These are phyloP conservation scores for Ceyx cyanopectus DNA, from an alignment of 2,113 vertebrate species.

Conservation along the genomic window DNA sequence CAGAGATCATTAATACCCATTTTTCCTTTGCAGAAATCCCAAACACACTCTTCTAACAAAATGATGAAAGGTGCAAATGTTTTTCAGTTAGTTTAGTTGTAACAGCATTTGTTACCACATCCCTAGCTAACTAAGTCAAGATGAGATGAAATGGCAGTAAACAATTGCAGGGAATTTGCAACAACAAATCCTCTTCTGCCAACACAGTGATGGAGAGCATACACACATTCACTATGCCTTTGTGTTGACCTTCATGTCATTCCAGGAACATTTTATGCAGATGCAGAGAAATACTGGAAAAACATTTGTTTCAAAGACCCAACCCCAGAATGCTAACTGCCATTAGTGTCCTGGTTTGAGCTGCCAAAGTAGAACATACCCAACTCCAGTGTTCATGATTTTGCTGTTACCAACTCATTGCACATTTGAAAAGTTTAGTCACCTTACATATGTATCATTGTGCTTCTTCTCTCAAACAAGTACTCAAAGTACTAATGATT, in stretches of 20 bases:
- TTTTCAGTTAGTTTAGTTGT: not conserved
- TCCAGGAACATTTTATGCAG: not conserved
- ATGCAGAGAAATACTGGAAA: not conserved
- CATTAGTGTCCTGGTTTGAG: not conserved
- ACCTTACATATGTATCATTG: not conserved
- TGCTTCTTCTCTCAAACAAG: not conserved
- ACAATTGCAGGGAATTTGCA: not conserved
- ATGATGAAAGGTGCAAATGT: not conserved
- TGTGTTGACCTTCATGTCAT: not conserved
- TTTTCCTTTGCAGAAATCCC: not conserved
- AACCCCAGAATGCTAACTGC: not conserved
- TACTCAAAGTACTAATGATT: not conserved
- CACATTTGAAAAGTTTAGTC: conserved; percentile 9
- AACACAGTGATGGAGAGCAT: not conserved
- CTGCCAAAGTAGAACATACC: not conserved
- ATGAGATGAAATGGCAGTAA: not conserved
- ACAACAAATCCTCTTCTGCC: not conserved
- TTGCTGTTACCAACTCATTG: not conserved
- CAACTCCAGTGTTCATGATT: not conserved
- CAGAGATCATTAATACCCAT: not conserved
- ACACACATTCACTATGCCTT: not conserved
- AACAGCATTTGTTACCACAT: not conserved
- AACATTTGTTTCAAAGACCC: not conserved
- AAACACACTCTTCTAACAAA: not conserved
- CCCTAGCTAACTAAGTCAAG: not conserved